Base-by-base conservation (phyloP, 2,797 vertebrate genomes). In the Sebastiscus albofasciatus region DNA sequence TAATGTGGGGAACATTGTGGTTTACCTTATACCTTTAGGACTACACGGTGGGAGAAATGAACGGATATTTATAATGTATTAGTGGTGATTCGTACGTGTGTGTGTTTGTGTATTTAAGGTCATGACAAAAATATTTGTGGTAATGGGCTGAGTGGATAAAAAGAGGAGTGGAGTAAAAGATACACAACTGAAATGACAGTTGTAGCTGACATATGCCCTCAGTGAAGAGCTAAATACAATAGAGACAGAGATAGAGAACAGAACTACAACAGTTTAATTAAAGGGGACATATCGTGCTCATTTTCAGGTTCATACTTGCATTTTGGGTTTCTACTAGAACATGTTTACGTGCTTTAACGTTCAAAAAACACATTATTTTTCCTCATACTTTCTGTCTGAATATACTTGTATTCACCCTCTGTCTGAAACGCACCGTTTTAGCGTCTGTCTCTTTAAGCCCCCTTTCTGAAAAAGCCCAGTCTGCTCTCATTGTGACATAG, bases 1-100 rank as follows among this genome's bases (percentile, higher is more conserved):
- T 90, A 87, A 94, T 89, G 75, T 75, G 64, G 72, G 75, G 67
- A 85, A 89, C 91, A 88, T 52, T 84, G 87, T 75, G 82, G 86
- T 87, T 77, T 79, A 75, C 90, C 42, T 54, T 78, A 90, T 82
- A 90, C 83, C 88, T 90, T 83, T 46, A 74, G 67, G 79, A 70
- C 67, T 33, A 24, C 39, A 61, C 49, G 72, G 67, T 73, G 70
- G 79, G 52, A 65, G 59, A 87, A 87, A 60, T 68, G 67, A 85
- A 77, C 22, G 18, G 29, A 74, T 72, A 84, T 86, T 87, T 82
- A 87, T 82, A 42, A 79, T 70, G 46, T 64, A 81, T 87, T 82
- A 77, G 60, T 56, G 76, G 72, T 79, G 65, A 76, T 84, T 82
- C 7, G 6, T 72, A 61, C 60, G 67, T 79, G 67, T 34, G 56